Base-by-base conservation (phyloP, 2,888 invertebrate species). In the Desoria tigrina region DNA sequence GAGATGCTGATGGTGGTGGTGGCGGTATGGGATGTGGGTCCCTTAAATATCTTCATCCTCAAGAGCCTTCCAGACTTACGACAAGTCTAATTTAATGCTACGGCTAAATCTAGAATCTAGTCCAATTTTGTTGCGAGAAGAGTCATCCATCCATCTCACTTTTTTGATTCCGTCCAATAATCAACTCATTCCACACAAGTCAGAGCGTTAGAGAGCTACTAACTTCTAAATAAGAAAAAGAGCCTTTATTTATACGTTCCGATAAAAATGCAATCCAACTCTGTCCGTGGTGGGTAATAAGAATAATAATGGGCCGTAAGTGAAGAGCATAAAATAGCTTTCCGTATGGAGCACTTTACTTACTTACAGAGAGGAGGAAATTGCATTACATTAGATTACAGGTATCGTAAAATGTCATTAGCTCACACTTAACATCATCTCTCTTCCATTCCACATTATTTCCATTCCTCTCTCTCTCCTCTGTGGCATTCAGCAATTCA, bases 361-460 rank as follows among this genome's bases (percentile, higher is more conserved):
- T 26, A 24, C 24, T 26, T 7, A 53, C 9, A 42, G 6, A 26
- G 42, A 37, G 23, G 56, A 42, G 51, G 57, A 69, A 69, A 69
- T 65, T 68, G 68, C 66, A 66, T 71, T 68, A 61, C 63, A 61
- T 53, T 62, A 68, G 63, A 64, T 64, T 64, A 61, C 61, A 64
- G 68, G 69, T 66, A 71, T 68, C 68, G 63, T 68, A 68, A 71
- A 71, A 66, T 71, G 68, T 71, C 71, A 71, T 71, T 71, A 71
- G 67, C 68, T 65, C 63, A 71, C 68, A 71, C 68, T 71, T 71
- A 64, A 59, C 61, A 71, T 67, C 66, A 66, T 59, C 62, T 51
- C 63, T 61, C 57, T 56, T 26, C 60, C 42, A 63, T 68, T 58
- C 53, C 64, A 62, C 53, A 68, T 60, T 61, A 58, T 24, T 49